Evolutionary conservation across 1,140 invertebrate genomes (phyloP).

Genomic region (Dysdera silvatica): DNA sequence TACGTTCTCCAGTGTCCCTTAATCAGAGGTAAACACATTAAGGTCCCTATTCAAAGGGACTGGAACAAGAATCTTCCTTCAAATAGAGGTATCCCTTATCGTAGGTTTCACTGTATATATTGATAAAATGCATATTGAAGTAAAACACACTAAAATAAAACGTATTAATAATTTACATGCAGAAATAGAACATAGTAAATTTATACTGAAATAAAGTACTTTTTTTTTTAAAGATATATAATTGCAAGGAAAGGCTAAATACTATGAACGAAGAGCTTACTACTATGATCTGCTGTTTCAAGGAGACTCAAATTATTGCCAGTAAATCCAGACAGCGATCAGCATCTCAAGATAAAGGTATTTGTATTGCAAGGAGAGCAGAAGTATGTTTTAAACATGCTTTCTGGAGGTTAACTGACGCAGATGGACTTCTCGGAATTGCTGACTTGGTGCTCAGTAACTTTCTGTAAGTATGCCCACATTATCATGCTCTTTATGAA

Average conservation of each 20-base stretch:
- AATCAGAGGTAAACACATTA: too few species aligned
- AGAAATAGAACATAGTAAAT: too few species aligned
- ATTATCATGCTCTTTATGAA: not conserved
- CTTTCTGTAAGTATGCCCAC: constrained; percentile 65
- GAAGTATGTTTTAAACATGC: constrained; percentile 99
- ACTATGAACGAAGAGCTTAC: constrained; percentile 84
- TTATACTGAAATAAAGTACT: not conserved
- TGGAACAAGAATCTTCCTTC: too few species aligned
- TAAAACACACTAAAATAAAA: too few species aligned
- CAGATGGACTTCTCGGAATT: constrained; percentile 93
- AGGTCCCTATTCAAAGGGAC: too few species aligned
- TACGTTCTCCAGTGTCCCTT: too few species aligned
- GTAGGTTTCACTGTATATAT: too few species aligned
- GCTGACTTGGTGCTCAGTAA: constrained; percentile 91
- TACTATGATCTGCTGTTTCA: constrained; percentile 78
- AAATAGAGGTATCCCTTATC: too few species aligned
- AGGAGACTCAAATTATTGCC: constrained; percentile 61
- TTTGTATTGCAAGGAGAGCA: constrained; percentile 71
- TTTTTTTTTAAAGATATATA: constrained; percentile 26
- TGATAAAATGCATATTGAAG: too few species aligned
- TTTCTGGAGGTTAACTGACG: constrained; percentile 94
- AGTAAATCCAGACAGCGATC: constrained; percentile 37
- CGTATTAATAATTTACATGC: too few species aligned
- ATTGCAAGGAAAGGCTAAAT: constrained; percentile 77
- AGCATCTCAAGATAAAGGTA: constrained; percentile 44